A percentile compares a stretch with the other conserved stretches of the same genome.
These are phyloP conservation scores for Balanococcus diminutus DNA, from an alignment of 2,888 invertebrate genomes.

Conservation along the genomic window DNA sequence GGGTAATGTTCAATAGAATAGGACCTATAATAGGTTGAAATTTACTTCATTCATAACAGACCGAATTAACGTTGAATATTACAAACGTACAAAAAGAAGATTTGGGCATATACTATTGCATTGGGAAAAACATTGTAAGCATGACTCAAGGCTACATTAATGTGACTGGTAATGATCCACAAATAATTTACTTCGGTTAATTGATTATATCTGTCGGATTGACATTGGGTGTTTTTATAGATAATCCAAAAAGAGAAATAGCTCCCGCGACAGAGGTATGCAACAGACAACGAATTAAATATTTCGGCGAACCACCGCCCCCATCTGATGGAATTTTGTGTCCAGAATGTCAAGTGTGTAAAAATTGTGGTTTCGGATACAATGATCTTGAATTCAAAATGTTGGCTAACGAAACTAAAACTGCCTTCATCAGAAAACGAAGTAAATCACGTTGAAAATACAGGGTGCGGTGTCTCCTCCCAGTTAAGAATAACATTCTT, in stretches of 20 bases:
- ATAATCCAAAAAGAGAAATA: slow-evolving; percentile 32
- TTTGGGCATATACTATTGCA: slow-evolving; percentile 79
- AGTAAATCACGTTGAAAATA: background rate
- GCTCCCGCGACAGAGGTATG: slow-evolving; percentile 15
- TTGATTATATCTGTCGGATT: background rate
- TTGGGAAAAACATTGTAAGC: slow-evolving; percentile 82
- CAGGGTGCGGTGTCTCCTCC: too few species aligned
- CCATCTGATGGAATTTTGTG: slow-evolving; percentile 67
- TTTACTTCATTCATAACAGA: slow-evolving; percentile 62
- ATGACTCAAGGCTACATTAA: slow-evolving; percentile 77
- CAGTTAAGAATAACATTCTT: too few species aligned
- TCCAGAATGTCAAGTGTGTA: slow-evolving; percentile 67
- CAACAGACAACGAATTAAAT: slow-evolving; percentile 47
- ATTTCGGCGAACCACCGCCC: slow-evolving; percentile 63
- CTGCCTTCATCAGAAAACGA: background rate
- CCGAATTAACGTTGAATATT: slow-evolving; percentile 80
- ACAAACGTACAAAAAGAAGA: slow-evolving; percentile 72
- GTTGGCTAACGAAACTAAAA: slow-evolving; percentile 56
- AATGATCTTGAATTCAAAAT: slow-evolving; percentile 64
- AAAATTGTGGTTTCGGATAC: slow-evolving; percentile 64
- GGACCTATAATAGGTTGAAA: background rate
- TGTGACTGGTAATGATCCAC: slow-evolving; percentile 67
- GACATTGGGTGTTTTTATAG: background rate
- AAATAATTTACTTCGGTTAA: background rate
- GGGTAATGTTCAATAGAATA: background rate